These are phyloP conservation scores for Copidosoma aretas DNA, from an alignment of 2,888 invertebrate genomes.

Conservation along the genomic window DNA sequence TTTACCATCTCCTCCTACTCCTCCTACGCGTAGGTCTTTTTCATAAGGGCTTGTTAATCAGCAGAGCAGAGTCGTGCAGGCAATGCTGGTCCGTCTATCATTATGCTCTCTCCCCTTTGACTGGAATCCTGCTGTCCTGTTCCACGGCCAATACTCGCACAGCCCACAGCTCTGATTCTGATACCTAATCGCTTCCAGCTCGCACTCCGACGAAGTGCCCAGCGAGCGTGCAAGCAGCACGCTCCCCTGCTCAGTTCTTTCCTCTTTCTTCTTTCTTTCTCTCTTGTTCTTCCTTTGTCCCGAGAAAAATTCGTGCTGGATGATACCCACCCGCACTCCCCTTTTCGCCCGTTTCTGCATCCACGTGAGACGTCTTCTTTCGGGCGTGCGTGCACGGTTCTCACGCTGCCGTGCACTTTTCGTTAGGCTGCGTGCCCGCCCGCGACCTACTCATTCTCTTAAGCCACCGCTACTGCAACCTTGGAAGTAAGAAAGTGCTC, in stretches of 20 bases:
- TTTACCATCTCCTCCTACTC: too few relatives aligned
- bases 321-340: background rate
- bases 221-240: background rate
- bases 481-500: constrained; percentile 13
- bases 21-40: background rate
- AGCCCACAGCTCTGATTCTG: too few relatives aligned
- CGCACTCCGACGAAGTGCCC: too few relatives aligned
- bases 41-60: constrained; percentile 20
- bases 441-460: too few relatives aligned
- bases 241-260: background rate
- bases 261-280: background rate
- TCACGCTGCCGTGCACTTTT: background rate
- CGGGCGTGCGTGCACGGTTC: background rate
- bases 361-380: background rate
- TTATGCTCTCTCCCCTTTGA: background rate
- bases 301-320: background rate
- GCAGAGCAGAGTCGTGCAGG: background rate
- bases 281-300: background rate
- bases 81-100: background rate
- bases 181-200: too few relatives aligned
- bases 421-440: too few relatives aligned
- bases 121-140: background rate
- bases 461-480: background rate
- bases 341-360: background rate
- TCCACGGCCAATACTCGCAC: too few relatives aligned